These are phyloP conservation scores for Vidua macroura DNA, from an alignment of 2,113 vertebrate species.

Conservation along the genomic window DNA sequence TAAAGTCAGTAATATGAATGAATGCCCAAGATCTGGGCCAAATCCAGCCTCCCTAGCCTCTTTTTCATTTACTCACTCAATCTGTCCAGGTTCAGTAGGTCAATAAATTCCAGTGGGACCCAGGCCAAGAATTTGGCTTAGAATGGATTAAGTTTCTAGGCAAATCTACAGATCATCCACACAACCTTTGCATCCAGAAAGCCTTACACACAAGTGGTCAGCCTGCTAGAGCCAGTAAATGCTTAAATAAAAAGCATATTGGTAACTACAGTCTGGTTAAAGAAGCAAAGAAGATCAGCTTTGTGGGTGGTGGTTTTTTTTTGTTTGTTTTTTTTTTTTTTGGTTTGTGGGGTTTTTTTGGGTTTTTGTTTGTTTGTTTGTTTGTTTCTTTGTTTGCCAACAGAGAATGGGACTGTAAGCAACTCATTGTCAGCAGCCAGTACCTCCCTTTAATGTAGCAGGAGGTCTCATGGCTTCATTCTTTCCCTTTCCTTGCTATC, in stretches of 20 bases:
- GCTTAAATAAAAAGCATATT: background rate
- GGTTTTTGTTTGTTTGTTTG: too few species aligned
- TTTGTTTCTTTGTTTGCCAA: background rate
- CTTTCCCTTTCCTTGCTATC: background rate
- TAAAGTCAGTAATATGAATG: background rate
- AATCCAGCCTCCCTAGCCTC: background rate
- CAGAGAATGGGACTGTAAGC: background rate
- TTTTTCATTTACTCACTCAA: slow-evolving; percentile 38
- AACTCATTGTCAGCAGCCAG: background rate
- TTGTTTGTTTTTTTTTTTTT: background rate
- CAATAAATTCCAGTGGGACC: slow-evolving; percentile 46
- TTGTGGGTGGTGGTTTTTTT: fast-evolving
- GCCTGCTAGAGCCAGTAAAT: background rate
- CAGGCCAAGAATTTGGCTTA: slow-evolving; percentile 48
- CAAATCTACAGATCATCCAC: slow-evolving; percentile 29
- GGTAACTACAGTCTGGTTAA: background rate
- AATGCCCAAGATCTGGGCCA: slow-evolving; percentile 4
- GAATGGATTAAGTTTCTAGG: slow-evolving; percentile 42
- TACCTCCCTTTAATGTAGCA: background rate
- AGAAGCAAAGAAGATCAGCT: background rate
- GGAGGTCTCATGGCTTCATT: background rate
- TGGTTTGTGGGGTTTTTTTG: too few species aligned
- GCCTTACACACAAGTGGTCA: background rate
- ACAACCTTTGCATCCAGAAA: background rate
- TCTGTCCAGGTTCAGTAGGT: slow-evolving; percentile 54